phyloP scores from a whole-genome alignment of 2,113 vertebrate genomes.

The Delphinapterus leucas region DNA sequence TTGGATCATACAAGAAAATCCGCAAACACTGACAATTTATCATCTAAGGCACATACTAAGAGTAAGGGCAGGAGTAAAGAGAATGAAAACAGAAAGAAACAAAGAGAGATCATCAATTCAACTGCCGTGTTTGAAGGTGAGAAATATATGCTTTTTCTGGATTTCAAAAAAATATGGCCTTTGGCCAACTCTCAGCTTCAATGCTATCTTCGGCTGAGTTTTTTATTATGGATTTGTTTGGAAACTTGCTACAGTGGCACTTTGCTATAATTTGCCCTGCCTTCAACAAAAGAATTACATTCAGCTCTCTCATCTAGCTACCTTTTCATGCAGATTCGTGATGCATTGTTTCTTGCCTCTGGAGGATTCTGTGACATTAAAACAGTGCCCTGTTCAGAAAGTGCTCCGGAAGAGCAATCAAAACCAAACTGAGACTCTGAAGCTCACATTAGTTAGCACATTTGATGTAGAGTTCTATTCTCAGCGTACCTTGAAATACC shows the following conservation, averaged over 20 bases:
- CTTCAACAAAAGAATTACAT: conserved; percentile 54
- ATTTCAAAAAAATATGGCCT: conserved; percentile 38
- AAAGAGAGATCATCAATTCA: conserved; percentile 73
- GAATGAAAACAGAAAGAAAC: conserved; percentile 66
- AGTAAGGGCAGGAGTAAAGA: conserved; percentile 18
- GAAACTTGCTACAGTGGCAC: conserved; percentile 36
- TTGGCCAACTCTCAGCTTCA: conserved; percentile 26
- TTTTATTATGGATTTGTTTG: conserved; percentile 41
- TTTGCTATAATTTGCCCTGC: conserved; percentile 37
- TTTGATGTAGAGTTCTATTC: neutral
- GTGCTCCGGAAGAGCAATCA: neutral
- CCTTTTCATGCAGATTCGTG: conserved; percentile 58
- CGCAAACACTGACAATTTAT: conserved; percentile 61
- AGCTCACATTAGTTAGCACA: neutral
- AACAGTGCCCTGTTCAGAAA: conserved; percentile 19
- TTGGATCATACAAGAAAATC: conserved; percentile 49
- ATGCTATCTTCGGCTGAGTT: neutral
- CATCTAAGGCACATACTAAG: conserved; percentile 57
- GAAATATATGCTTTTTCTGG: conserved; percentile 49
- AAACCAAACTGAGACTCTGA: neutral
- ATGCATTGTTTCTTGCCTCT: conserved; percentile 44
- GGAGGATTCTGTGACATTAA: conserved; percentile 59
- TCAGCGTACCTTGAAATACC: neutral
- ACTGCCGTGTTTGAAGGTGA: conserved; percentile 44
- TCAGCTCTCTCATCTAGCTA: conserved; percentile 7